These are phyloP conservation scores for Upupa epops DNA, from an alignment of 2,113 vertebrate species.

Conservation along the genomic window DNA sequence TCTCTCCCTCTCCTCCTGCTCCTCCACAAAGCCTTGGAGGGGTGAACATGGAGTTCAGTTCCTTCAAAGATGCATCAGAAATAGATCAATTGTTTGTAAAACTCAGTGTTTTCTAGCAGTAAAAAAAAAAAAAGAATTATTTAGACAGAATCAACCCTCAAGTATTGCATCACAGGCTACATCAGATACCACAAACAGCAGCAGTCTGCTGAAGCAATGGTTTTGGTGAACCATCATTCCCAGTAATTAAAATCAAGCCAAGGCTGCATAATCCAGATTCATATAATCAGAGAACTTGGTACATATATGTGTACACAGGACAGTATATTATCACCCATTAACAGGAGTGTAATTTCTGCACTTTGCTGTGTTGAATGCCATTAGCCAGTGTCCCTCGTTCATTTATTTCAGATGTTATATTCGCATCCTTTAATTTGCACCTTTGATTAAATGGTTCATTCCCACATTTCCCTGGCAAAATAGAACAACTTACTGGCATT, in stretches of 20 bases:
- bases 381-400: background rate
- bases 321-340: background rate
- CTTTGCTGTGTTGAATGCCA: background rate
- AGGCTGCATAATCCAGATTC: background rate
- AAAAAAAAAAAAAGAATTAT: background rate
- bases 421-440: background rate
- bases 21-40: background rate
- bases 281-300: background rate
- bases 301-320: background rate
- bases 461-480: background rate
- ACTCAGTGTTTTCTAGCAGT: background rate
- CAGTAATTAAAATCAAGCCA: background rate
- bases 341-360: background rate
- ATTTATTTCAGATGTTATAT: background rate
- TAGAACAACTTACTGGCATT: background rate
- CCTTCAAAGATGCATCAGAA: background rate
- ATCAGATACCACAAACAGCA: background rate
- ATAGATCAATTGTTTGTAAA: background rate
- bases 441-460: background rate
- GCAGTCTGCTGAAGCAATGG: rapidly evolving
- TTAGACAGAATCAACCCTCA: background rate
- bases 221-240: background rate
- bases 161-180: background rate
- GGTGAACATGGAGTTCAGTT: background rate
- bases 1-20: background rate